Percentiles rank a stretch among this genome's conserved stretches.
Evolutionary conservation across 2,888 invertebrate genomes (phyloP).

Genomic region (Lithophane socia): DNA sequence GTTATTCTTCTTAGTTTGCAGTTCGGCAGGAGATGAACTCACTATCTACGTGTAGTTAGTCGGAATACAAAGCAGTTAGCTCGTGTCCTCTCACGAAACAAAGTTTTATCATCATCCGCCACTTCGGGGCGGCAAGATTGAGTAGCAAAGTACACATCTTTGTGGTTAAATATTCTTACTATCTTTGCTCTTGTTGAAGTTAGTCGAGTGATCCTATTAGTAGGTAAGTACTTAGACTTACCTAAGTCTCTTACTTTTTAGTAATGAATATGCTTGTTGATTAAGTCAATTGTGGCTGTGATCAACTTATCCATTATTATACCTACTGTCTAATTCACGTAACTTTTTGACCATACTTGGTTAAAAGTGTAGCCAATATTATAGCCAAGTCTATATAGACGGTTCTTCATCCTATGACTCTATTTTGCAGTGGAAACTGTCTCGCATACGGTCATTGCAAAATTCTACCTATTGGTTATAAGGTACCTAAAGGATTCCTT

Average conservation of each 20-base stretch:
- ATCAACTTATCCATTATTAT: not conserved
- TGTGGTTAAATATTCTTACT: slow-evolving; percentile 44
- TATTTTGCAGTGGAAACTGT: not conserved
- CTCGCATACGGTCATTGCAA: not conserved
- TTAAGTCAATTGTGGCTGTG: slow-evolving; percentile 5
- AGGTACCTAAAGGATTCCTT: too few species aligned
- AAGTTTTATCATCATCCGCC: slow-evolving; percentile 57
- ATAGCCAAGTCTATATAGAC: too few species aligned
- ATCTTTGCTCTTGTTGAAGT: slow-evolving; percentile 28
- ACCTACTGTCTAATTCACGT: not conserved
- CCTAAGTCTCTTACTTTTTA: not conserved
- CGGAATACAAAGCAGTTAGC: slow-evolving; percentile 62
- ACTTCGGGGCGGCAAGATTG: slow-evolving; percentile 40
- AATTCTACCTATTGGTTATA: not conserved
- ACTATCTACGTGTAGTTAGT: slow-evolving; percentile 52
- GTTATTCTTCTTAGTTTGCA: slow-evolving; percentile 47
- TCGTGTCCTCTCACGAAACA: slow-evolving; percentile 49
- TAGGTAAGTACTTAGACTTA: not conserved
- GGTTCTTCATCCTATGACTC: not conserved
- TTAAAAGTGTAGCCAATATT: not conserved
- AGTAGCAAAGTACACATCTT: slow-evolving; percentile 46
- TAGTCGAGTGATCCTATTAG: slow-evolving; percentile 19
- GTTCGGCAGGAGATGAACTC: slow-evolving; percentile 33
- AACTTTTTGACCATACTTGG: not conserved
- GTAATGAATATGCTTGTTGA: not conserved